A percentile compares a stretch with the other conserved stretches of the same genome.
These are phyloP conservation scores for Caenorhabditis remanei DNA, from an alignment of 1,140 invertebrate species.

Conservation along the genomic window DNA sequence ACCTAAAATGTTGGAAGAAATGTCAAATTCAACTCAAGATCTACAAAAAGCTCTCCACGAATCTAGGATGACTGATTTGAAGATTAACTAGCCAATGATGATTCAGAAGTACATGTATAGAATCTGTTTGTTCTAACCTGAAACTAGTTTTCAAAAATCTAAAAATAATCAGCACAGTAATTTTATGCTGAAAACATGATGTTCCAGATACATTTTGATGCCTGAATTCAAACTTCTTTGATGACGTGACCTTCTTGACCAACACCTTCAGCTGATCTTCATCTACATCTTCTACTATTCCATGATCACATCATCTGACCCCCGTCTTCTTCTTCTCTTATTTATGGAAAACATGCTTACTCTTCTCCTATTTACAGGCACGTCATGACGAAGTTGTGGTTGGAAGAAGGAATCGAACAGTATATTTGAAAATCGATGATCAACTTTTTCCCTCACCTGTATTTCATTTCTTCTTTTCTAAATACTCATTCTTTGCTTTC, in stretches of 20 bases:
- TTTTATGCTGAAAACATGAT: neutral
- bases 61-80: too few species aligned
- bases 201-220: neutral
- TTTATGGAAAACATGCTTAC: conserved; percentile 49
- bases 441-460: neutral
- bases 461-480: too few species aligned
- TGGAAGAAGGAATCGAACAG: neutral
- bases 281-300: conserved; percentile 14
- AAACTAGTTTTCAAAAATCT: too few species aligned
- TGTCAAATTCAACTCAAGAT: too few species aligned
- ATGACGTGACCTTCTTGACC: conserved; percentile 19
- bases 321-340: neutral
- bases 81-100: too few species aligned
- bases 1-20: too few species aligned
- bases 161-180: neutral
- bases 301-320: conserved; percentile 41
- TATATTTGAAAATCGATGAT: conserved; percentile 38
- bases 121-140: too few species aligned
- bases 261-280: conserved; percentile 7
- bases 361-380: conserved; percentile 47
- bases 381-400: conserved; percentile 4
- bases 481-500: neutral
- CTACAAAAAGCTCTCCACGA: too few species aligned
- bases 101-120: too few species aligned
- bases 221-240: neutral